phyloP scores from a whole-genome alignment of 2,113 vertebrate genomes.

The Circaetus cinerascens region DNA sequence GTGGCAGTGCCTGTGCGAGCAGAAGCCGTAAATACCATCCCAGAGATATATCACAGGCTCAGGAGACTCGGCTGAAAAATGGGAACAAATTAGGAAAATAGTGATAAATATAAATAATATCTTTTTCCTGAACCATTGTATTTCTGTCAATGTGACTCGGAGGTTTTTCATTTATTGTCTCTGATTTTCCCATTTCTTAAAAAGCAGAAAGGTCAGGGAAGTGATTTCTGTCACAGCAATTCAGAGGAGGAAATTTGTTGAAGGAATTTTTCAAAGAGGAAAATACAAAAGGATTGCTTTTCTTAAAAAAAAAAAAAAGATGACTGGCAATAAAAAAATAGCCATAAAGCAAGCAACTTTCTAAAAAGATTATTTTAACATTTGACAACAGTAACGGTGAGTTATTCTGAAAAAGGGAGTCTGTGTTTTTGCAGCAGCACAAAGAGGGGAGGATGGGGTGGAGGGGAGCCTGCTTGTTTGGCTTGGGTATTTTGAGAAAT shows the following conservation, averaged over 20 bases:
- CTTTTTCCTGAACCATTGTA: neutral
- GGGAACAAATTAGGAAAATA: neutral
- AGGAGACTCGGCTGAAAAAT: rapidly evolving
- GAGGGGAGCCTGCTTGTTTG: neutral
- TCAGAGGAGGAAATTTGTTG: neutral
- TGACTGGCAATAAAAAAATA: neutral
- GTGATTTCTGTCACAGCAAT: neutral
- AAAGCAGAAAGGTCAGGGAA: neutral
- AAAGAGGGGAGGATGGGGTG: neutral
- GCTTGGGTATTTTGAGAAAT: neutral
- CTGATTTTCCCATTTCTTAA: neutral
- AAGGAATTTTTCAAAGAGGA: neutral
- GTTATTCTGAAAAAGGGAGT: neutral
- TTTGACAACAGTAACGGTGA: neutral
- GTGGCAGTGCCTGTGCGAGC: neutral
- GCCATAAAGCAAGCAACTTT: neutral
- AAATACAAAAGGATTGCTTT: neutral
- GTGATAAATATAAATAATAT: neutral
- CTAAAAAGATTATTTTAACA: neutral
- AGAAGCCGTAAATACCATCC: neutral
- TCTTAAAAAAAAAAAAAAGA: neutral
- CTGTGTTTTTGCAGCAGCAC: neutral
- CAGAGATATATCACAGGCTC: neutral
- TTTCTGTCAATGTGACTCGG: neutral
- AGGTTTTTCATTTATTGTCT: neutral